These are phyloP conservation scores for Limnephilus lunatus DNA, from an alignment of 2,888 invertebrate species.

Conservation along the genomic window DNA sequence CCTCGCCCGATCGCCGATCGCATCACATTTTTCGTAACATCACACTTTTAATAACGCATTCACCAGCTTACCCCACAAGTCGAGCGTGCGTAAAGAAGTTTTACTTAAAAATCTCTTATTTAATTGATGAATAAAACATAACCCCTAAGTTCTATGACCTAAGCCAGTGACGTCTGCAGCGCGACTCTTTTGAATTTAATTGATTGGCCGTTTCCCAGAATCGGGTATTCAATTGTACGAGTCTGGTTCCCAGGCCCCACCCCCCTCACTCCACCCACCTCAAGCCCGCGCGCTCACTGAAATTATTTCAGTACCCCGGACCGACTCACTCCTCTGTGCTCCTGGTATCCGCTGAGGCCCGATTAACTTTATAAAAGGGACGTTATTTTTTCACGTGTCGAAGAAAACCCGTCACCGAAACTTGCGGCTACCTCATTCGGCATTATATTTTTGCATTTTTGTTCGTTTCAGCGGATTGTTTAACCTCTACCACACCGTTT, in stretches of 20 bases:
- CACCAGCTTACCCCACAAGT: too few relatives aligned
- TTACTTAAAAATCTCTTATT: not conserved
- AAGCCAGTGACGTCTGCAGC: conserved; percentile 48
- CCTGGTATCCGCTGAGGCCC: conserved; percentile 5
- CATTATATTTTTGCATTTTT: too few relatives aligned
- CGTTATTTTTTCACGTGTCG: conserved; percentile 44
- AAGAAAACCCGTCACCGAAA: conserved; percentile 50
- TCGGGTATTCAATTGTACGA: conserved; percentile 51
- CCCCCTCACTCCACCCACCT: not conserved
- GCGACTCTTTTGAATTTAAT: conserved; percentile 50
- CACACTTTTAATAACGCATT: too few relatives aligned
- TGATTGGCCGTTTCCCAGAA: conserved; percentile 56
- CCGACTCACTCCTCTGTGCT: not conserved
- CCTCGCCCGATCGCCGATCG: too few relatives aligned
- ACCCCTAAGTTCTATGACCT: not conserved
- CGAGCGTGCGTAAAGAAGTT: too few relatives aligned
- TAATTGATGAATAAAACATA: not conserved
- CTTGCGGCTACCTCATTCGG: not conserved
- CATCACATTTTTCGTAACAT: too few relatives aligned
- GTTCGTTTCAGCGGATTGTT: too few relatives aligned
- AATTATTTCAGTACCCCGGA: conserved; percentile 46
- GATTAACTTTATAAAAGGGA: conserved; percentile 19
- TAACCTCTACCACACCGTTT: too few relatives aligned
- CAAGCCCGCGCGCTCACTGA: not conserved
- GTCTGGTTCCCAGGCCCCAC: conserved; percentile 19